Percentiles rank a stretch among this genome's conserved stretches.
These are phyloP conservation scores for Nomada fabriciana DNA, from an alignment of 2,888 invertebrate species.

Conservation along the genomic window DNA sequence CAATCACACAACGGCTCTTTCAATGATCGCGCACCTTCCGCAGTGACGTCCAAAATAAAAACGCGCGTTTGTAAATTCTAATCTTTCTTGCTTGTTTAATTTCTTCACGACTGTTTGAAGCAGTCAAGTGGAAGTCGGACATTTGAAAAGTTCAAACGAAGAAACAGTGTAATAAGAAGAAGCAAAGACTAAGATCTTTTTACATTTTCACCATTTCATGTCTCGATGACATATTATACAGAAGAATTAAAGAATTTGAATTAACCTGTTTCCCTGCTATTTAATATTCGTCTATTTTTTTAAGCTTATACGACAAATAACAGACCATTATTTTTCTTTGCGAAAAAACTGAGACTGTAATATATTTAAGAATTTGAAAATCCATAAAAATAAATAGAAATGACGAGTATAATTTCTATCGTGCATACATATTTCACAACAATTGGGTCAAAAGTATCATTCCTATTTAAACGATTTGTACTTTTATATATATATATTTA, in stretches of 20 bases:
- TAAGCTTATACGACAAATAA: background rate
- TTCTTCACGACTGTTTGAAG: background rate
- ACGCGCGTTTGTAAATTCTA: slow-evolving; percentile 1
- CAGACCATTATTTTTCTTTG: background rate
- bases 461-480: slow-evolving; percentile 28
- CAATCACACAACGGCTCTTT: background rate
- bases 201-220: background rate
- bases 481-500: background rate
- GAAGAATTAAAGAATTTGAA: background rate
- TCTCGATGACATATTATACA: background rate
- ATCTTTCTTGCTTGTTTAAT: background rate
- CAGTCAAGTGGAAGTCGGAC: background rate
- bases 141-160: background rate
- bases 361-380: background rate
- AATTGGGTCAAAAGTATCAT: slow-evolving; percentile 50
- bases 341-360: background rate
- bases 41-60: slow-evolving; percentile 12
- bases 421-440: background rate
- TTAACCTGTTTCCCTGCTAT: too few relatives aligned
- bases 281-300: background rate
- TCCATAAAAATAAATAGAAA: background rate
- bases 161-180: background rate
- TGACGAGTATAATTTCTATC: background rate
- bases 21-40: slow-evolving; percentile 5
- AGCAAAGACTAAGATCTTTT: background rate